These are phyloP conservation scores for Trissolcus japonicus DNA, from an alignment of 2,888 invertebrate genomes.

Conservation along the genomic window DNA sequence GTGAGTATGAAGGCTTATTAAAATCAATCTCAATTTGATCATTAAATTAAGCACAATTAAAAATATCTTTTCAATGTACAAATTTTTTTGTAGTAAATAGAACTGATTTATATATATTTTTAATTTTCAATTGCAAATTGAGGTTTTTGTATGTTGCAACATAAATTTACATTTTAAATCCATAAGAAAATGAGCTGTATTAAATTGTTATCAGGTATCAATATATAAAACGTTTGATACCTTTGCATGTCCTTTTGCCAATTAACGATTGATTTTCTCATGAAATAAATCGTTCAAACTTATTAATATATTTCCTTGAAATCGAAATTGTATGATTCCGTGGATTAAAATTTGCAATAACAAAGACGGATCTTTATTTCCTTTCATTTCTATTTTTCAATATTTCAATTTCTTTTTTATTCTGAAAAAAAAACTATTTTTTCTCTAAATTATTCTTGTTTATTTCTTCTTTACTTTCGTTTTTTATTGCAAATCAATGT, in stretches of 20 bases:
- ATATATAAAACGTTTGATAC: conserved; percentile 6
- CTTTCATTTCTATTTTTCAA: too few relatives aligned
- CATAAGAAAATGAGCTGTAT: too few relatives aligned
- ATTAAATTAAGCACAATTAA: too few relatives aligned
- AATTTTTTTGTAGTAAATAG: neutral
- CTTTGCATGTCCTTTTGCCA: conserved; percentile 18
- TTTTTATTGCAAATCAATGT: too few relatives aligned
- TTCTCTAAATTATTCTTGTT: too few relatives aligned
- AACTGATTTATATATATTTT: neutral
- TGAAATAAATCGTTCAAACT: conserved; percentile 32
- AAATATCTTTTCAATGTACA: too few relatives aligned
- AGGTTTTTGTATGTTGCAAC: neutral
- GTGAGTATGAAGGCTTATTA: neutral
- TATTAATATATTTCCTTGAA: conserved; percentile 33
- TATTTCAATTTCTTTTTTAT: too few relatives aligned
- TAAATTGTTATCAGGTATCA: neutral
- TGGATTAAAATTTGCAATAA: too few relatives aligned
- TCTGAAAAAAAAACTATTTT: too few relatives aligned
- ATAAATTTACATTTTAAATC: neutral
- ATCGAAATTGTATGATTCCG: neutral
- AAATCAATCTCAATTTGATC: too few relatives aligned
- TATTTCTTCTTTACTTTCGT: too few relatives aligned
- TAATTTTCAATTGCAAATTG: neutral
- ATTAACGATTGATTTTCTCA: conserved; percentile 38
- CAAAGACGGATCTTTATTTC: neutral